Evolutionary conservation across 2,888 invertebrate genomes (phyloP).

Genomic region (Coenonympha arcania): DNA sequence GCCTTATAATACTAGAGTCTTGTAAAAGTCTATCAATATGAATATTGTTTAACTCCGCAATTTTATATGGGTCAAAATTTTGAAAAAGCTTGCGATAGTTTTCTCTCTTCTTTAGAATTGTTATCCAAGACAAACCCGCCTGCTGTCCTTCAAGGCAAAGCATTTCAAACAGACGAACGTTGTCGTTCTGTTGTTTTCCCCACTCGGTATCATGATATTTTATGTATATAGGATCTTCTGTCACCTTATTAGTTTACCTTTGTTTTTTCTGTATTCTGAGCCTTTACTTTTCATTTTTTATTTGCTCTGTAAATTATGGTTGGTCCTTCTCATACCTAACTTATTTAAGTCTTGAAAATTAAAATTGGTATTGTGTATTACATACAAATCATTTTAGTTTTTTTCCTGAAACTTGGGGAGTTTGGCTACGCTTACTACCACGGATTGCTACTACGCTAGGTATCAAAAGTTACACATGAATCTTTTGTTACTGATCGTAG

Average conservation of each 20-base stretch:
- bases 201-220: constrained; percentile 63
- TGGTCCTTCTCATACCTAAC: too few species aligned
- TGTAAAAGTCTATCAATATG: constrained; percentile 37
- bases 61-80: constrained; percentile 48
- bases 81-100: constrained; percentile 46
- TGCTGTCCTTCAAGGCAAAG: constrained; percentile 66
- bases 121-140: constrained; percentile 63
- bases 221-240: constrained; percentile 51
- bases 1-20: constrained; percentile 46
- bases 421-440: too few species aligned
- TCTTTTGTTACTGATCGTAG: too few species aligned
- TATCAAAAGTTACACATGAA: too few species aligned
- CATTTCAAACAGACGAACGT: constrained; percentile 54
- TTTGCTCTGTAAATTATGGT: too few species aligned
- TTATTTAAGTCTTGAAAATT: too few species aligned
- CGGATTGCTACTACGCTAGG: too few species aligned
- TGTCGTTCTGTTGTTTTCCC: constrained; percentile 52
- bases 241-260: constrained; percentile 33
- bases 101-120: constrained; percentile 57
- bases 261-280: too few species aligned
- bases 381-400: too few species aligned
- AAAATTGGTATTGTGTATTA: too few species aligned
- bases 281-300: neutral
- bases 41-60: constrained; percentile 36
- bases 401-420: too few species aligned